These are phyloP conservation scores for Caenorhabditis drosophilae DNA, from an alignment of 2,888 invertebrate species.

Conservation along the genomic window DNA sequence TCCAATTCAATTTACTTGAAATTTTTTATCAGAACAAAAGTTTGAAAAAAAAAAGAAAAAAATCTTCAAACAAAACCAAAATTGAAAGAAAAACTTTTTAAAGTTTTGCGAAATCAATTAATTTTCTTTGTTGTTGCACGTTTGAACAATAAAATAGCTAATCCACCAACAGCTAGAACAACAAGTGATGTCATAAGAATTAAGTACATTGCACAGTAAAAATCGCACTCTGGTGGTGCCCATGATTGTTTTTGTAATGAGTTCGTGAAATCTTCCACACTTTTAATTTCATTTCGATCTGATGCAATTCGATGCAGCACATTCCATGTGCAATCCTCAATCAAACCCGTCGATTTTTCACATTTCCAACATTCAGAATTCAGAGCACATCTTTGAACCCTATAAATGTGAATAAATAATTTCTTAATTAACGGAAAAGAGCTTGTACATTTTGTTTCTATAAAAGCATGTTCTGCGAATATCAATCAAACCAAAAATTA, in stretches of 20 bases:
- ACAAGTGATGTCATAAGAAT: conserved; percentile 9
- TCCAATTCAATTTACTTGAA: no score
- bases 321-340: conserved; percentile 35
- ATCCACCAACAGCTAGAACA: conserved; percentile 14
- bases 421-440: no score
- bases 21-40: no score
- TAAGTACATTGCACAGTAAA: conserved; percentile 28
- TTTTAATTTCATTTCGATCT: conserved; percentile 9
- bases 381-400: conserved; percentile 27
- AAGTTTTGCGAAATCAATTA: no score
- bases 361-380: conserved; percentile 38
- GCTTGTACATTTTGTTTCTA: no score
- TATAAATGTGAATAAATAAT: conserved; percentile 14
- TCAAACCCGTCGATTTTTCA: conserved; percentile 11
- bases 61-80: no score
- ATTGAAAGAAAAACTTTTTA: no score
- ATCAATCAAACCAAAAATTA: no score
- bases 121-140: conserved; percentile 21
- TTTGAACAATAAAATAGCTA: conserved; percentile 13
- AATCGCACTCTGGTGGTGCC: conserved; percentile 41
- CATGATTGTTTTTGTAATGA: conserved; percentile 27
- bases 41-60: neutral
- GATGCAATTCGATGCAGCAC: conserved; percentile 26
- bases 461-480: no score
- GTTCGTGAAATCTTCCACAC: conserved; percentile 8